Evolutionary conservation across 2,797 vertebrate genomes (phyloP).

Genomic region (Mastacembelus armatus): DNA sequence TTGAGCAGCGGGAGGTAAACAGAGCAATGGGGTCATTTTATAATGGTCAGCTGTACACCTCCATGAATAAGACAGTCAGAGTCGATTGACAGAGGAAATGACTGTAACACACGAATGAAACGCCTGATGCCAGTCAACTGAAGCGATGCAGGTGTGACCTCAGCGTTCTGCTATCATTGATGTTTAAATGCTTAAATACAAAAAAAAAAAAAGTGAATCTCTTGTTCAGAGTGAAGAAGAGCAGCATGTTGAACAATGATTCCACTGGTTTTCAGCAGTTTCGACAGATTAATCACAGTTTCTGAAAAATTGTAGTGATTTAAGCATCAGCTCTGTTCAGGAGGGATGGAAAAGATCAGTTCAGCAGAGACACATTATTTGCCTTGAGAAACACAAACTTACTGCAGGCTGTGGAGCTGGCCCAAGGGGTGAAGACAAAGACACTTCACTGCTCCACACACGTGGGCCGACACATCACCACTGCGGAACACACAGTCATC

Average conservation of each 20-base stretch:
- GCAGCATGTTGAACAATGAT: not conserved
- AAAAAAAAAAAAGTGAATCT: too few relatives aligned
- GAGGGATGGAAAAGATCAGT: conserved; percentile 4
- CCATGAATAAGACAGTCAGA: too few relatives aligned
- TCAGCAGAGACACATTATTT: not conserved
- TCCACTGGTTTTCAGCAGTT: not conserved
- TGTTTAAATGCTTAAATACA: too few relatives aligned
- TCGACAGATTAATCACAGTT: too few relatives aligned
- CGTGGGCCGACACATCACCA: conserved; percentile 2
- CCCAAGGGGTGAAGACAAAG: not conserved
- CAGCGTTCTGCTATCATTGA: too few relatives aligned
- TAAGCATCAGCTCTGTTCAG: not conserved
- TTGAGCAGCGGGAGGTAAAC: too few relatives aligned
- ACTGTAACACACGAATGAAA: too few relatives aligned
- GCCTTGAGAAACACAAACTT: not conserved
- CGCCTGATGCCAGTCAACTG: too few relatives aligned
- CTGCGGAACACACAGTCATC: conserved; percentile 1
- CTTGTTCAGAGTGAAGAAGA: not conserved
- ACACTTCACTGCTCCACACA: not conserved
- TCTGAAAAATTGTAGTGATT: not conserved
- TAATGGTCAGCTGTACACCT: too few relatives aligned
- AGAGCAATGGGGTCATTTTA: too few relatives aligned
- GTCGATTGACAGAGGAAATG: too few relatives aligned
- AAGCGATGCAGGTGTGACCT: too few relatives aligned
- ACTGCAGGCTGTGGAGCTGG: conserved; percentile 2